phyloP scores from a whole-genome alignment of 2,797 vertebrate genomes.

The Typhlichthys subterraneus region DNA sequence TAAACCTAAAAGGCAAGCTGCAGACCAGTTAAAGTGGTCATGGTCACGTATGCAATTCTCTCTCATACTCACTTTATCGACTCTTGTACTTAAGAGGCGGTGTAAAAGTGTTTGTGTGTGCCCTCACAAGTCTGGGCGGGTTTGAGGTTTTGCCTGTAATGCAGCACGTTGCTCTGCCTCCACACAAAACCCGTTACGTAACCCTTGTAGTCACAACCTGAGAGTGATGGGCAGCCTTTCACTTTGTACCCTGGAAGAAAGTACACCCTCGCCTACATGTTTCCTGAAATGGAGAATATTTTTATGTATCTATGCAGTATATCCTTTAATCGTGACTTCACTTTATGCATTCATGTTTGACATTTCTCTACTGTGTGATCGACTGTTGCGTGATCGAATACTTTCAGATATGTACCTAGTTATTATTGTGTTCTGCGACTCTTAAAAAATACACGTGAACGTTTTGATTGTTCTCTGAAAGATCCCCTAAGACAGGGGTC shows the following conservation, averaged over 20 bases:
- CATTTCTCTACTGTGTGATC: conserved; percentile 9
- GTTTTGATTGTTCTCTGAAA: no score
- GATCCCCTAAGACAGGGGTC: no score
- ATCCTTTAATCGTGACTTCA: not conserved
- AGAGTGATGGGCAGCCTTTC: conserved; percentile 49
- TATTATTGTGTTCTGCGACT: no score
- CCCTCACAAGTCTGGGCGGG: conserved; percentile 64
- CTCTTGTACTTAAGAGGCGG: conserved; percentile 10
- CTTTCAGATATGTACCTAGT: not conserved
- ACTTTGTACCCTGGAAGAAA: conserved; percentile 36
- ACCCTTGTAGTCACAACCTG: conserved; percentile 60
- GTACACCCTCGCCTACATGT: conserved; percentile 60
- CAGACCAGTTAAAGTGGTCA: no score
- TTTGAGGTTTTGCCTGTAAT: conserved; percentile 32
- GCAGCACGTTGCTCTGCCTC: conserved; percentile 46
- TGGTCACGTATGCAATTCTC: no score
- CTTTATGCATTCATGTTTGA: not conserved
- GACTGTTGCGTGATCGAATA: conserved; percentile 15
- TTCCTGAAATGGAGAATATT: conserved; percentile 53
- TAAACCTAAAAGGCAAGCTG: no score
- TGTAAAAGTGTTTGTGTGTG: conserved; percentile 36
- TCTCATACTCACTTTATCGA: no score
- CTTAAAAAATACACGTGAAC: no score
- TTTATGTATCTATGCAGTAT: not conserved
- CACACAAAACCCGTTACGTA: conserved; percentile 51